Evolutionary conservation across 2,797 vertebrate genomes (phyloP), one percentile per base, ranked within the genome.

Genomic region (Crocidura indochinensis): DNA sequence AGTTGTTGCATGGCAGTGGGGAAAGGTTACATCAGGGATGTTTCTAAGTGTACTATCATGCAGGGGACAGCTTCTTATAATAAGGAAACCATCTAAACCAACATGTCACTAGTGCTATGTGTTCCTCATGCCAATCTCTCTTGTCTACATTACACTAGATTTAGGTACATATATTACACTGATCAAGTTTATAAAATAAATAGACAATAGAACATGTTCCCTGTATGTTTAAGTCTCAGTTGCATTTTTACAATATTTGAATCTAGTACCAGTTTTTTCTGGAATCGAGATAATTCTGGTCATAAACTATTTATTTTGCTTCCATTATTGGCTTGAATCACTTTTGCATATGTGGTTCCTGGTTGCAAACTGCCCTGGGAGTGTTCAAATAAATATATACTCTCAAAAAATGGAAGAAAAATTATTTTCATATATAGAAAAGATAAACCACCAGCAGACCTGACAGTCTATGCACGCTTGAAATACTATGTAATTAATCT

Each of bases 221-320:
- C 19, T 82, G 53, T 91, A 87, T 69, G 38, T 68, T 46, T 72
- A 84, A 85, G 14, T 76, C 75, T 69, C 67, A 49, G 47, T 17
- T 76, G 9, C 24, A 88, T 78, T 88, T 90, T 89, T 44, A 90
- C 26, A 84, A 73, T 87, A 51, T 88, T 92, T 81, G 47, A 83
- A 74, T 94, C 86, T 24, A 19, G 3, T 22, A 84, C 11, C 11
- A 38, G 38, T 38, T 5, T 80, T n/a, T 1, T 51, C 47, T 84
- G 68, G 26, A 91, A 92, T 14, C 27, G 4, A 75, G 72, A 56
- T 80, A 88, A 38, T 85, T 79, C 4, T 78, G 73, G 31, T 19
- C 26, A 84, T 88, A 79, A 62, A 67, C 80, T 81, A 88, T 65
- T 92, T n/a, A 83, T 9, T 11, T 84, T 29, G 10, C 44, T 90